Percentiles rank a stretch among this genome's conserved stretches.
phyloP scores from a whole-genome alignment of 2,888 invertebrate species.

The Pyrocoelia pectoralis region DNA sequence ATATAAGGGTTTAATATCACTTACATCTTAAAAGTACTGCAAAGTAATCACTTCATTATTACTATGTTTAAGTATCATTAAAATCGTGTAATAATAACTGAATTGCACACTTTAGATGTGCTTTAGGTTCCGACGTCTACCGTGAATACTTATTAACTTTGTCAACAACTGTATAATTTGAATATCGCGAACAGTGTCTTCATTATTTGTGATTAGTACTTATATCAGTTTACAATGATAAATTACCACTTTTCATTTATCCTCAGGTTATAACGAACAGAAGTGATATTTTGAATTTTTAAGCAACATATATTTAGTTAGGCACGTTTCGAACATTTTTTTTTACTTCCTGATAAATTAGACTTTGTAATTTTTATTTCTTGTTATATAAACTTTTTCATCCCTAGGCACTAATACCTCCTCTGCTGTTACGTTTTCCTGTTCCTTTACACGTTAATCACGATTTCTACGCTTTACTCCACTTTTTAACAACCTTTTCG shows the following conservation, averaged over 20 bases:
- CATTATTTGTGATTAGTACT: conserved; percentile 19
- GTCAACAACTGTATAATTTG: conserved; percentile 20
- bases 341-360: no score
- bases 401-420: no score
- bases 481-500: no score
- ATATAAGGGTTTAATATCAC: conserved; percentile 24
- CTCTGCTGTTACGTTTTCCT: no score
- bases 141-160: conserved; percentile 25
- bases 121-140: conserved; percentile 16
- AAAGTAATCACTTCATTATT: conserved; percentile 26
- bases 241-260: conserved; percentile 5
- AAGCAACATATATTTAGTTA: neutral
- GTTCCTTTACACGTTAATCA: no score
- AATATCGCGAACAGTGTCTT: conserved; percentile 10
- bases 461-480: no score
- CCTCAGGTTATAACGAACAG: conserved; percentile 5
- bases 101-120: conserved; percentile 10
- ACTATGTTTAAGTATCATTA: conserved; percentile 30
- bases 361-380: no score
- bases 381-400: no score
- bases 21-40: conserved; percentile 13
- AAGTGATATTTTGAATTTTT: neutral
- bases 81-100: conserved; percentile 26
- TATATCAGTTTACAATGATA: neutral
- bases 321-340: no score